Base-by-base conservation (phyloP, 2,113 vertebrate species). In the Brachyhypopomus gauderio region DNA sequence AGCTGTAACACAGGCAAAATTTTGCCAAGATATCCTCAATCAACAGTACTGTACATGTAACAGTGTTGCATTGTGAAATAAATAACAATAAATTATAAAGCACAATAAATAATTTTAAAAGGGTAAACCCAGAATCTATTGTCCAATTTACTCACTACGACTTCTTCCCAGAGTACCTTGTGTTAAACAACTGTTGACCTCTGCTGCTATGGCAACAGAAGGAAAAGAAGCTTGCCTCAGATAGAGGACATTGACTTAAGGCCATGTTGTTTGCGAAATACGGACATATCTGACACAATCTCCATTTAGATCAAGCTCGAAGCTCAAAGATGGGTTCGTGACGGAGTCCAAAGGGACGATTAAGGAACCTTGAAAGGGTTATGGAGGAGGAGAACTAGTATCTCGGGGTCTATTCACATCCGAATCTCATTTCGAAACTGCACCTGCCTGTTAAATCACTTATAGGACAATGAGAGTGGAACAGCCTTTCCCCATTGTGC, bases 61-160 rank as follows among this genome's bases (percentile, higher is more conserved):
- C 23, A 78, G 78, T 72, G 74, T 79, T 73, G 14, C 60, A 45
- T 78, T 72, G 74, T 77, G 76, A 77, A 83, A 85, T 75, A 86
- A 86, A 82, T 86, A 77, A 86, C 75, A 89, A 89, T 86, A 88
- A 83, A 81, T 86, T 82, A 85, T 77, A 85, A 88, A 77, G 81
- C 83, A 82, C 83, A 85, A 87, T 86, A 85, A 78, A 85, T 81
- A 84, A 60, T 79, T 77, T 23, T 73, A 70, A 23, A 78, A 84
- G 84, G 82, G 72, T 78, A 41, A 79, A 81, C 64, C 74, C 66
- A 30, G 77, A 48, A 58, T 75, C 38, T 72, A 71, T 73, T 81
- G 75, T 64, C 34, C 76, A 72, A 63, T 58, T 71, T 69, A 63
- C 67, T 71, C 3, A n/a, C 30, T 55, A 1, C 38, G 7, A 63